Base-by-base conservation (phyloP, 2,113 vertebrate genomes). In the Serinus canaria region DNA sequence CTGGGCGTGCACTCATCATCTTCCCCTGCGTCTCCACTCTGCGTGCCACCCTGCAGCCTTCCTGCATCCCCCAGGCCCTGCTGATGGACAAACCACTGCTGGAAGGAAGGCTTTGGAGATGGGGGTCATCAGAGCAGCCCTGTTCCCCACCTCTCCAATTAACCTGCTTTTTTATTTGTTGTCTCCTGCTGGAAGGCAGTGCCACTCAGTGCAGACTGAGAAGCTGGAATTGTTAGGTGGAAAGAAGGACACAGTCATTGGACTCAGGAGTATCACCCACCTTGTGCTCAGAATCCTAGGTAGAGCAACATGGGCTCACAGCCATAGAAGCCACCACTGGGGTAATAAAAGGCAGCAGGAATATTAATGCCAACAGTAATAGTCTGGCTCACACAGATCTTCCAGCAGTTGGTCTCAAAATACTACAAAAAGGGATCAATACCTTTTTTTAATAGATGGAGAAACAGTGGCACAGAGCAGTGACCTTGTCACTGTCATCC, bases 401-500 rank as follows among this genome's bases (percentile, higher is more conserved):
- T 67, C 68, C 43, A 52, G 6, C 43, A 82, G 66, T 44, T 21
- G 2, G 33, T 89, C 35, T 93, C 86, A 83, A 89, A 88, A 90
- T 59, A 39, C 53, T 43, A 25, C 44, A 70, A 62, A 70, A 92
- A 81, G 16, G 21, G 41, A 81, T 92, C 83, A 84, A 77, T 78
- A 91, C 41, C 3, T 2, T 9, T 22, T 58, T 55, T 83, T 63
- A 16, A 24, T 30, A 75, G 75, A 74, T 44, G 59, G 37, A 74
- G 68, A 80, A 92, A 67, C 13, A 30, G 44, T 43, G 44, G 24
- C 72, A 87, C 9, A 31, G 73, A 37, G 33, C 6, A 3, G 56
- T 78, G 76, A 90, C 88, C 69, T 89, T 83, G 86, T 75, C 68
- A 44, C 69, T 83, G 35, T n/a, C 52, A 86, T 43, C 35, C 91